Percentiles rank a stretch among this genome's conserved stretches.
Conservation (phyloP, 2,797 vertebrate genomes). For the Geotrypetes seraphini region DNA sequence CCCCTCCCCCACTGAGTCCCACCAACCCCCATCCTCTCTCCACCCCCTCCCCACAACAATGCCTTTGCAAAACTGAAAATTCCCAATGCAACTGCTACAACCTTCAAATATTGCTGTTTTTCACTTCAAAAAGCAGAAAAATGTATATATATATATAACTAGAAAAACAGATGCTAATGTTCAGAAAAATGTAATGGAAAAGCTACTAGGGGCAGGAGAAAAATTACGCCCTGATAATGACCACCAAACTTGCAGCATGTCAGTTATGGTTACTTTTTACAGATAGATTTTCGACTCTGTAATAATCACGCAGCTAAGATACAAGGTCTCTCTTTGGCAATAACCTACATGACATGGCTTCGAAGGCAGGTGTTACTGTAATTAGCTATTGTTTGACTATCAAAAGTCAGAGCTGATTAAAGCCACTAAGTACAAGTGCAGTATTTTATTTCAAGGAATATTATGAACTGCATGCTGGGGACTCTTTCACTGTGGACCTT, state of each 20-base stretch:
- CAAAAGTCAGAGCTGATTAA: slow-evolving; percentile 99
- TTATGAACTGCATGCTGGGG: slow-evolving; percentile 87
- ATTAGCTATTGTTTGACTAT: slow-evolving; percentile 99
- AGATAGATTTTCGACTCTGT: slow-evolving; percentile 44
- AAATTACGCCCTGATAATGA: slow-evolving; percentile 47
- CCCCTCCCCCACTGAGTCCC: not conserved
- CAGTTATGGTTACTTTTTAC: slow-evolving; percentile 30
- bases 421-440: slow-evolving; percentile 86
- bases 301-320: slow-evolving; percentile 61
- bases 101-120: not conserved
- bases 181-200: slow-evolving; percentile 8
- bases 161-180: too few relatives aligned
- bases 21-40: not conserved
- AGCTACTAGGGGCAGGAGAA: slow-evolving; percentile 28
- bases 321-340: slow-evolving; percentile 79
- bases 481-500: slow-evolving; percentile 83
- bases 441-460: slow-evolving; percentile 97
- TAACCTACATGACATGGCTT: slow-evolving; percentile 78
- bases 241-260: slow-evolving; percentile 41
- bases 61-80: slow-evolving; percentile 12
- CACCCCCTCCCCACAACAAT: not conserved
- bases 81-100: not conserved
- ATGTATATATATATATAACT: too few relatives aligned
- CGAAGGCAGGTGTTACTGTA: slow-evolving; percentile 98
- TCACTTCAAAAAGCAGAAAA: not conserved